Conservation (phyloP, 1,140 invertebrate species). For the Trichonephila clavata region DNA sequence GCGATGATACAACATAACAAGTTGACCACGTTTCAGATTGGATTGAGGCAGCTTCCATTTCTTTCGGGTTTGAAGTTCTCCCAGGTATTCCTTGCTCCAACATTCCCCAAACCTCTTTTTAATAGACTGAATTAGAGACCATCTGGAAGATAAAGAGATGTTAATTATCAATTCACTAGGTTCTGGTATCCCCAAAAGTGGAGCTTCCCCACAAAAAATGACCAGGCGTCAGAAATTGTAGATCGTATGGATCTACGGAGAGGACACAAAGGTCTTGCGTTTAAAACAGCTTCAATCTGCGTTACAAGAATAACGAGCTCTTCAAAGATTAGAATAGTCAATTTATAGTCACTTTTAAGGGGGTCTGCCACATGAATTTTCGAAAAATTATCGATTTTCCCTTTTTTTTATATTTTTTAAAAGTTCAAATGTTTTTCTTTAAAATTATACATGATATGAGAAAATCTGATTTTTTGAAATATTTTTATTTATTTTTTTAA, state of each 20-base stretch:
- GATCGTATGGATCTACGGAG: not conserved
- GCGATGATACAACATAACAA: too few species aligned
- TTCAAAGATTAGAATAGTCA: not conserved
- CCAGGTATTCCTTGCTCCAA: not conserved
- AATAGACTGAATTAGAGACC: not conserved
- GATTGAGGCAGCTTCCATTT: too few species aligned
- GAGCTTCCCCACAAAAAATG: constrained; percentile 38
- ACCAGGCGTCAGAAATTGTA: not conserved
- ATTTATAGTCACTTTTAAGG: not conserved
- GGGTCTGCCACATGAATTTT: too few species aligned
- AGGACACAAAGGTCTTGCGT: not conserved
- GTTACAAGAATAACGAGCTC: not conserved
- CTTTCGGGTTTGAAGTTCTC: too few species aligned
- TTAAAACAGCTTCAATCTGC: not conserved
- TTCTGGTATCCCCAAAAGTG: not conserved
- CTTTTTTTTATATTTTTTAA: too few species aligned
- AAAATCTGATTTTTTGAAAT: too few species aligned
- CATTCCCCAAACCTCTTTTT: not conserved
- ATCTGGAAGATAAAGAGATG: not conserved
- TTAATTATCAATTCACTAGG: not conserved
- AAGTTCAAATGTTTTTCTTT: too few species aligned
- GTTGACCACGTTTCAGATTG: too few species aligned
- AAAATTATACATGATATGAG: too few species aligned
- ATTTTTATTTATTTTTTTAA: too few species aligned
- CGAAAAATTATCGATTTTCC: too few species aligned